These are phyloP conservation scores for Drosophila nasuta DNA, from an alignment of 1,140 invertebrate genomes.

Conservation along the genomic window DNA sequence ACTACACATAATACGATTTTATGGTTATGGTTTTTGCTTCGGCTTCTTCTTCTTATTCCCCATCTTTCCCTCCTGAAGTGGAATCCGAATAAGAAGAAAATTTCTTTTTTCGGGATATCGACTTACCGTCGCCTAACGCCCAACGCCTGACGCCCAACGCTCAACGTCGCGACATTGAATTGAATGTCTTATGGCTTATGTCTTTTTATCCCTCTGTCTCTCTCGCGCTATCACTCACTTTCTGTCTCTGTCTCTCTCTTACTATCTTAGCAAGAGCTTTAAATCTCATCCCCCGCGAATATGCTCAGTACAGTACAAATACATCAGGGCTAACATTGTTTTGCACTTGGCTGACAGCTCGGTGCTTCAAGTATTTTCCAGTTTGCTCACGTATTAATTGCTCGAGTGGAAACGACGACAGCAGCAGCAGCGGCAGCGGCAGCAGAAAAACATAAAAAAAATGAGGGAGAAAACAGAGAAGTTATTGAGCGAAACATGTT, in stretches of 20 bases:
- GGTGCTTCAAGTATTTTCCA: slow-evolving; percentile 69
- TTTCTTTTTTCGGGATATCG: slow-evolving; percentile 35
- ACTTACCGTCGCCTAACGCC: slow-evolving; percentile 31
- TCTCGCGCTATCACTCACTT: neutral
- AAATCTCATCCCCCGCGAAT: slow-evolving; percentile 30
- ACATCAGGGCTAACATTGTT: slow-evolving; percentile 74
- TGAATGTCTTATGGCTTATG: slow-evolving; percentile 46
- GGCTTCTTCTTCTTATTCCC: slow-evolving; percentile 1
- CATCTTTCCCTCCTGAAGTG: slow-evolving; percentile 14
- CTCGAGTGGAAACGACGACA: slow-evolving; percentile 77
- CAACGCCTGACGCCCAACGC: neutral
- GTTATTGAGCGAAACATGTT: slow-evolving; percentile 71
- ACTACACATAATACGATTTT: slow-evolving; percentile 54
- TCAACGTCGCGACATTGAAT: slow-evolving; percentile 46
- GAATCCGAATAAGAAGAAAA: slow-evolving; percentile 23
- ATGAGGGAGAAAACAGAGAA: slow-evolving; percentile 30
- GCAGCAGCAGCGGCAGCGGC: slow-evolving; percentile 56
- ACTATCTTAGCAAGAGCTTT: slow-evolving; percentile 3
- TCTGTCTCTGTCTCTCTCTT: neutral
- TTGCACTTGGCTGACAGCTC: slow-evolving; percentile 69
- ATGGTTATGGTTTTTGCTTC: slow-evolving; percentile 53
- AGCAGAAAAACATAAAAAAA: slow-evolving; percentile 33
- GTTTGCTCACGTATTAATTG: slow-evolving; percentile 82
- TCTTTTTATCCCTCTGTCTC: slow-evolving; percentile 30
- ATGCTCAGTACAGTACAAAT: slow-evolving; percentile 59